Evolutionary conservation across 2,888 invertebrate species (phyloP), one percentile per base, ranked within the genome.

Genomic region (Cosmia pyralina): DNA sequence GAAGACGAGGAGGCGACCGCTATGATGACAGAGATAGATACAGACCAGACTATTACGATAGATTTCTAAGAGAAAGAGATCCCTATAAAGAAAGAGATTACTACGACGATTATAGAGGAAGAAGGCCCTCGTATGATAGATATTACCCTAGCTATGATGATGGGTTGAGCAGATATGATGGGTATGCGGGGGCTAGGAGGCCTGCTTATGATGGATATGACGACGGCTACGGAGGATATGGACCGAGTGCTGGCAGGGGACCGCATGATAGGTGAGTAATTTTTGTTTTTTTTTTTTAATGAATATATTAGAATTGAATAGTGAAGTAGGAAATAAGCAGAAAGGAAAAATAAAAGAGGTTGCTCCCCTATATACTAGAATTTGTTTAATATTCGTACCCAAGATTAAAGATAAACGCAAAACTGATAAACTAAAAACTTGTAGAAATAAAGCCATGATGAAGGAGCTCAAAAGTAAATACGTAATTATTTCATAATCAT

Each of bases 211-310:
- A 89, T 74, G 93, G 81, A 10, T 95, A 93, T 78, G 94, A 93
- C 74, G 92, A 94, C 28, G 88, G 85, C 0, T 95, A 93, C 77
- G 95, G 96, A 3, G 96, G 95, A 5, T 92, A 92, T 15, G 92
- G 92, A 34, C 92, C 92, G 0, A 81, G 91, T 8, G 89, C 88
- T 58, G 95, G 94, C 6, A 89, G 94, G 81, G 96, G 96, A 87
- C 94, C 95, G 65, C 96, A 96, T 86, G 96, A 96, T 71, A 96
- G 95, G 96, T 96, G 68, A 92, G 92, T 76, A 66, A 19, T 13
- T n/a, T 34, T 41, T 4, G 38, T 28, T 28, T 44, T 8, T 28
- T 52, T 22, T 17, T 8, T 28, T 52, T 22, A 13, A 46, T n/a
- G 22, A 34, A 34, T 64, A 8, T 5, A 0, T 15, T 34, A 10